Base-by-base conservation (phyloP, 1,140 invertebrate species). In the Drosophila nigrodunni region DNA sequence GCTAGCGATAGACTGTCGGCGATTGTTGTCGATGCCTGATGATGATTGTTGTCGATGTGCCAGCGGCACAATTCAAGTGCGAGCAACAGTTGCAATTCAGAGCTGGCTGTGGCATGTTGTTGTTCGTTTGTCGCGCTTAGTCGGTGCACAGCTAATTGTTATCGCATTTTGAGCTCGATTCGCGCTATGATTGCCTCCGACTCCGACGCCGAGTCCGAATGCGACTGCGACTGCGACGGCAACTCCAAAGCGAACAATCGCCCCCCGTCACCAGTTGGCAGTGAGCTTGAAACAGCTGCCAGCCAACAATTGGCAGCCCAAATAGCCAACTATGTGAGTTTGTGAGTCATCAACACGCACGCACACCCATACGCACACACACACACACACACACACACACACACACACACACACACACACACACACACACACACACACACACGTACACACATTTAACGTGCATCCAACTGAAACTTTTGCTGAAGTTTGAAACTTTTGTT, bases 281-380 rank as follows among this genome's bases (percentile, higher is more conserved):
- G 39, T 44, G 60, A 70, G 41, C 43, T 54, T 55, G 82, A 67
- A 39, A 74, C 47, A 71, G 76, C 58, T 70, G 54, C 67, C 54
- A 72, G 57, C 18, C 49, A 54, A n/a, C 50, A 83, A 52, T 80
- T 88, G 85, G 80, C 83, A 71, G 66, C 85, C 74, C 80, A 89
- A 83, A 88, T 89, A 58, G 80, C 83, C 77, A 88, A 67, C 74
- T 88, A 83, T 88, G 83, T 87, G 77, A 88, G 82, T 86, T 41
- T 41, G 39, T 58, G 37, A 58, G 37, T 57, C 67, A 69, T 44
- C 58, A 49, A 5, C 30, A 30, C 47, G 30, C 21, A 1, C 34
- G 41, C 4, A 44, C 39, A 21, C 44, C 3, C 18, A 39, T 30
- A 10, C 4, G 15, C 1, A 10, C 30, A 30, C 47, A n/a, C 4